Conservation (phyloP, 2,888 invertebrate species). For the Polydesmus complanatus region DNA sequence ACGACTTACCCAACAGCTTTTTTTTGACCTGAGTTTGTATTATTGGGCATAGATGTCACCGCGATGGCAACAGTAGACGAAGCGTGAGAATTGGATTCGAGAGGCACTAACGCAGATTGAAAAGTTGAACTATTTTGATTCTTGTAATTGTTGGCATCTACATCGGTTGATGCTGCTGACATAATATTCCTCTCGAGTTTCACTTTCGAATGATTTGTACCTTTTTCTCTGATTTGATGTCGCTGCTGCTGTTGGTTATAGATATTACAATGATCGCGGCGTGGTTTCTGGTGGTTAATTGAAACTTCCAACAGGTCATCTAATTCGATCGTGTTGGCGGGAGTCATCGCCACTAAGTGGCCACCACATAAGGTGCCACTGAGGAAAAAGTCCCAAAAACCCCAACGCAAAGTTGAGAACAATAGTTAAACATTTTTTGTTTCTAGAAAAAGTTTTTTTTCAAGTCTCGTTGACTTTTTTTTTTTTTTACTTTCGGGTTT, state of each 20-base stretch:
- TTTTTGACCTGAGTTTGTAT: not conserved
- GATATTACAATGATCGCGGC: not conserved
- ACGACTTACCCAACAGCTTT: not conserved
- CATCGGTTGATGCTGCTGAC: not conserved
- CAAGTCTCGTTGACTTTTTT: too few relatives aligned
- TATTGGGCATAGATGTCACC: not conserved
- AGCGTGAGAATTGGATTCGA: not conserved
- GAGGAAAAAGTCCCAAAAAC: too few relatives aligned
- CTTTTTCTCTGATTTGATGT: not conserved
- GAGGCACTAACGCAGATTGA: not conserved
- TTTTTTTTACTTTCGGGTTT: too few relatives aligned
- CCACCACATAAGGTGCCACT: not conserved
- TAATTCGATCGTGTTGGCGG: not conserved
- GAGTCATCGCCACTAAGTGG: not conserved
- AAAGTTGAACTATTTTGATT: not conserved
- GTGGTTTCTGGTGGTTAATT: not conserved
- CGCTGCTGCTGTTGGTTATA: not conserved
- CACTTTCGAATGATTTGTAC: not conserved
- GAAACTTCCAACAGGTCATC: not conserved
- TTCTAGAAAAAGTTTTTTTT: too few relatives aligned
- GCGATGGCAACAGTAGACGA: not conserved
- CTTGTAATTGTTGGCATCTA: not conserved
- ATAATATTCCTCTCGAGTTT: not conserved
- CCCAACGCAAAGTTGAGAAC: too few relatives aligned
- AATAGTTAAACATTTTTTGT: too few relatives aligned